Percentiles rank a stretch among this genome's conserved stretches.
These are phyloP conservation scores for Chionis minor DNA, from an alignment of 2,113 vertebrate genomes.

Conservation along the genomic window DNA sequence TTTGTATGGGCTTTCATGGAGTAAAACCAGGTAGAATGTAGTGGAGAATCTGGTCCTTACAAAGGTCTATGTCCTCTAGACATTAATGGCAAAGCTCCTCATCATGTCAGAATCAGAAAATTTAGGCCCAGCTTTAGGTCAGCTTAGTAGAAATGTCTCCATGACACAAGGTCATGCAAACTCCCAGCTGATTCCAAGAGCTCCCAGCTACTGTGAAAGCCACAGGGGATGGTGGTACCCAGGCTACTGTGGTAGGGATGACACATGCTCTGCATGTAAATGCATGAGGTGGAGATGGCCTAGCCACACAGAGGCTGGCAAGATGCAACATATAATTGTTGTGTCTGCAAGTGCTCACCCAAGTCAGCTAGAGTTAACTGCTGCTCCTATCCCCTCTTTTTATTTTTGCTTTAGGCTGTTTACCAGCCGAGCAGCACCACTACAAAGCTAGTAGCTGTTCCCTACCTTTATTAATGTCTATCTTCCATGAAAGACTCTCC, in stretches of 20 bases:
- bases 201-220: not conserved
- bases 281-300: not conserved
- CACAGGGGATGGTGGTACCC: not conserved
- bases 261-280: fast-evolving
- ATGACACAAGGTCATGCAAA: not conserved
- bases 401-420: not conserved
- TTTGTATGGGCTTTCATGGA: not conserved
- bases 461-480: slow-evolving; percentile 74
- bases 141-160: not conserved
- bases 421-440: not conserved
- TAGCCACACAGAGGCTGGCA: not conserved
- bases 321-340: too few relatives aligned
- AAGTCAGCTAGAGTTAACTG: not conserved
- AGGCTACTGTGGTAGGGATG: fast-evolving
- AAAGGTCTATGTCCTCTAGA: not conserved
- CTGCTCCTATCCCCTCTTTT: not conserved
- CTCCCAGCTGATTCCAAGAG: not conserved
- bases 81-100: not conserved
- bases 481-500: slow-evolving; percentile 61
- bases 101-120: not conserved
- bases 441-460: not conserved
- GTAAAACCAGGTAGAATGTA: not conserved
- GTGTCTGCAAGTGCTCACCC: not conserved
- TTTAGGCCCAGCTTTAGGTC: not conserved
- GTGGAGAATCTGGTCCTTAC: not conserved